Conservation (phyloP, 2,888 invertebrate genomes). For the Ecliptopera silaceata region DNA sequence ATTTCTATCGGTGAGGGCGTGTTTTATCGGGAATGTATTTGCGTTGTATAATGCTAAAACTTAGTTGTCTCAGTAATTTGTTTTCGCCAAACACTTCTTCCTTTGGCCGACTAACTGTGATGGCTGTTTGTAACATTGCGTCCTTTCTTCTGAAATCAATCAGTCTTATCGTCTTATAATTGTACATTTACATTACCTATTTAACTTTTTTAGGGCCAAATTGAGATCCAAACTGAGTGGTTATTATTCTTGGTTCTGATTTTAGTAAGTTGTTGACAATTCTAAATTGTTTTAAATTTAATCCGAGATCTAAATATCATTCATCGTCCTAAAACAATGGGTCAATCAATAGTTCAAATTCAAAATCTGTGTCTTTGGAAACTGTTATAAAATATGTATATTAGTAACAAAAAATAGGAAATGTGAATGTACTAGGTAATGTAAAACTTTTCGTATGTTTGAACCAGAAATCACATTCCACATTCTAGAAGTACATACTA, state of each 20-base stretch:
- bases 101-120: slow-evolving; percentile 69
- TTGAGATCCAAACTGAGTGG: too few relatives aligned
- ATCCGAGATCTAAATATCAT: too few relatives aligned
- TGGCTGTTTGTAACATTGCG: slow-evolving; percentile 62
- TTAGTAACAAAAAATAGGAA: slow-evolving; percentile 17
- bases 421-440: slow-evolving; percentile 57
- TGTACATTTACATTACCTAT: slow-evolving; percentile 52
- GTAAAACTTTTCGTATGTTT: slow-evolving; percentile 50
- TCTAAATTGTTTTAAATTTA: too few relatives aligned
- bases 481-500: background rate
- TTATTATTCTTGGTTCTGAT: too few relatives aligned
- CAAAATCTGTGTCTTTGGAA: background rate
- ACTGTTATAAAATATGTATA: background rate
- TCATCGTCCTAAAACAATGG: too few relatives aligned
- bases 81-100: slow-evolving; percentile 67
- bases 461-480: slow-evolving; percentile 54
- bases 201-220: background rate
- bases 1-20: slow-evolving; percentile 92
- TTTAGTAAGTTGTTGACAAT: background rate
- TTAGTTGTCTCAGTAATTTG: slow-evolving; percentile 73
- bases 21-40: slow-evolving; percentile 56
- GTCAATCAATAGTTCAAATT: too few relatives aligned
- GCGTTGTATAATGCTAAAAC: slow-evolving; percentile 45
- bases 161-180: slow-evolving; percentile 41
- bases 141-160: slow-evolving; percentile 49